Evolutionary conservation across 2,888 invertebrate species (phyloP).

Genomic region (Macropis europaea): DNA sequence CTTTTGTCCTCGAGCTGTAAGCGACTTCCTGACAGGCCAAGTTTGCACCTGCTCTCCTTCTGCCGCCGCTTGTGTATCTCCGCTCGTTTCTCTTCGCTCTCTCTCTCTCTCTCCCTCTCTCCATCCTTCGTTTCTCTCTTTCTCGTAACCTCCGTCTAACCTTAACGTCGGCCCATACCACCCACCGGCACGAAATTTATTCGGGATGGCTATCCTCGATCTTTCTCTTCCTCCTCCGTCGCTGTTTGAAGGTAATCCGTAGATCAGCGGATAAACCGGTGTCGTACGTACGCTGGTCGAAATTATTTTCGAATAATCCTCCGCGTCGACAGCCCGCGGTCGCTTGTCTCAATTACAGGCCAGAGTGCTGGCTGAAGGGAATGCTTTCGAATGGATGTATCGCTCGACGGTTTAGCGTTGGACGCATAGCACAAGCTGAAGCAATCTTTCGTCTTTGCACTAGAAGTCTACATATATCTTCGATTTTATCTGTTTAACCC

Average conservation of each 20-base stretch:
- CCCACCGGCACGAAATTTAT: conserved; percentile 71
- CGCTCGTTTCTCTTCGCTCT: conserved; percentile 21
- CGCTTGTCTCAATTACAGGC: conserved; percentile 43
- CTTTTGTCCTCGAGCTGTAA: conserved; percentile 79
- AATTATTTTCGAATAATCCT: conserved; percentile 62
- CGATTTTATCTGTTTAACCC: too few species aligned
- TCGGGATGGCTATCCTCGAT: conserved; percentile 58
- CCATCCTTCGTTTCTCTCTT: conserved; percentile 24
- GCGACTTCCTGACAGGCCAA: conserved; percentile 80
- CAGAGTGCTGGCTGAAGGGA: too few species aligned
- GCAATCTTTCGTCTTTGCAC: too few species aligned
- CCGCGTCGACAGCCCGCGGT: conserved; percentile 39
- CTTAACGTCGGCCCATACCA: conserved; percentile 61
- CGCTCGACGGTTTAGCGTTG: too few species aligned
- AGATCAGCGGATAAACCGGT: conserved; percentile 53
- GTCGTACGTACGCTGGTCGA: conserved; percentile 33
- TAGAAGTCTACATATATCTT: too few species aligned
- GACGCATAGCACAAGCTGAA: too few species aligned
- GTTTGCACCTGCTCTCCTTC: conserved; percentile 79
- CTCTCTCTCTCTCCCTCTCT: conserved; percentile 25
- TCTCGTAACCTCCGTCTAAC: conserved; percentile 59
- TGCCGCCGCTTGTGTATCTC: conserved; percentile 53
- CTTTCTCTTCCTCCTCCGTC: conserved; percentile 22
- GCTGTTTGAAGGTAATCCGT: conserved; percentile 60
- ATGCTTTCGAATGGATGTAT: too few species aligned